Percentiles rank a stretch among this genome's conserved stretches.
Conservation (phyloP, 2,797 vertebrate genomes). For the Aselliscus stoliczkanus region DNA sequence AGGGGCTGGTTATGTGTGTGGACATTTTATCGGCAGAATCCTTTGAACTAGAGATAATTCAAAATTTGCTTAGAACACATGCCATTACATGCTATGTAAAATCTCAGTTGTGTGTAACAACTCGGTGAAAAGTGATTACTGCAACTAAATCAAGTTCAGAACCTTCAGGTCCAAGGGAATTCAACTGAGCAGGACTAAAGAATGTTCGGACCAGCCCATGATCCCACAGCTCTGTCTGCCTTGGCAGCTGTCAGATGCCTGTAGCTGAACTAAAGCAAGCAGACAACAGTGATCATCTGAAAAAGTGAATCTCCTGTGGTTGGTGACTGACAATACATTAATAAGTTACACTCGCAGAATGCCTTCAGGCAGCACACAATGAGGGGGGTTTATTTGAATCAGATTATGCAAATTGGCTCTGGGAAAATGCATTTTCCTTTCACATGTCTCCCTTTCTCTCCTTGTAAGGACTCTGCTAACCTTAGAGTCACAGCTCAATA, state of each 20-base stretch:
- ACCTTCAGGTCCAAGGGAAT: background rate
- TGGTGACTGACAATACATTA: background rate
- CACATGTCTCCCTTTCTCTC: rapidly evolving
- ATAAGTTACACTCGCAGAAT: background rate
- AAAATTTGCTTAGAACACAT: conserved; percentile 15
- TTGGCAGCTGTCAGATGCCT: background rate
- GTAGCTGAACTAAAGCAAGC: background rate
- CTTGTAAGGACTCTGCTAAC: background rate
- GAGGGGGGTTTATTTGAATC: background rate
- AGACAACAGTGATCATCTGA: background rate
- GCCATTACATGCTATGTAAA: background rate
- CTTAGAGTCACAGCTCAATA: background rate
- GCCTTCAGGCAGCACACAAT: background rate
- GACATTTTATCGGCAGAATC: background rate
- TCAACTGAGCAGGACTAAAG: background rate
- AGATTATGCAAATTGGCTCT: background rate
- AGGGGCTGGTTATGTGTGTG: background rate
- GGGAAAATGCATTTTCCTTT: background rate
- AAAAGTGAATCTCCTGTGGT: background rate
- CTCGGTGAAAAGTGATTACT: background rate
- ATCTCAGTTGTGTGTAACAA: background rate
- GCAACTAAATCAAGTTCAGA: background rate
- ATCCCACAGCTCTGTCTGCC: background rate
- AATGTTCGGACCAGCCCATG: rapidly evolving
- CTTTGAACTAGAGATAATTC: background rate